phyloP scores from a whole-genome alignment of 2,888 invertebrate species.

The Adela reaumurella region DNA sequence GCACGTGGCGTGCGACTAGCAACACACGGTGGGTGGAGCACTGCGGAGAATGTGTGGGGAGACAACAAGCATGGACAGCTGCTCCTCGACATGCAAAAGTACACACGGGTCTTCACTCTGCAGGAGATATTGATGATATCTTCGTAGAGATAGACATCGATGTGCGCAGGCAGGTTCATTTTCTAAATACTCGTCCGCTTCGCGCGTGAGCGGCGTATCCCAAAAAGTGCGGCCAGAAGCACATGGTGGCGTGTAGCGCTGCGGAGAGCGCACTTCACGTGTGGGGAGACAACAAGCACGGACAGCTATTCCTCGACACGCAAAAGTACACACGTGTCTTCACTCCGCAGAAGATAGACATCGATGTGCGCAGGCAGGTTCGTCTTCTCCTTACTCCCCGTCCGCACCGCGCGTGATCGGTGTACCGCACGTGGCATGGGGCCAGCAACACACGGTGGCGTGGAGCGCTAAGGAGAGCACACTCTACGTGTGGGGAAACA shows the following conservation, averaged over 20 bases:
- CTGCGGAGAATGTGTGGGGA: conserved; percentile 72
- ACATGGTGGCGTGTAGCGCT: conserved; percentile 59
- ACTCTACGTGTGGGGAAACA: conserved; percentile 79
- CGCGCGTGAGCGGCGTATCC: conserved; percentile 70
- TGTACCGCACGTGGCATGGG: conserved; percentile 68
- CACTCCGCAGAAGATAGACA: conserved; percentile 38
- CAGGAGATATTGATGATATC: too few relatives aligned
- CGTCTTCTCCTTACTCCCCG: conserved; percentile 62
- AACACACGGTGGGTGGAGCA: conserved; percentile 60
- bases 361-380: conserved; percentile 31
- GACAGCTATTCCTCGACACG: conserved; percentile 59
- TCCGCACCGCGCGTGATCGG: conserved; percentile 81
- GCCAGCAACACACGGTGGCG: conserved; percentile 68
- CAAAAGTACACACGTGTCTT: conserved; percentile 46
- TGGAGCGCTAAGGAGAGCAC: conserved; percentile 61
- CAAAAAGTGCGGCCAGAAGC: conserved; percentile 77
- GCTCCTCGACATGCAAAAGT: conserved; percentile 38
- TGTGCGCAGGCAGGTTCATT: conserved; percentile 37
- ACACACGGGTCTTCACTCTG: conserved; percentile 46
- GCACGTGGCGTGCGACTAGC: conserved; percentile 75
- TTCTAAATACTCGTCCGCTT: conserved; percentile 73
- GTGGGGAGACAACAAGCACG: conserved; percentile 81
- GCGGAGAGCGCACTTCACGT: conserved; percentile 64
- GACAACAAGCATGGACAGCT: conserved; percentile 78
- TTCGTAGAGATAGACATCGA: conserved; percentile 10